Evolutionary conservation across 1,140 invertebrate genomes (phyloP).

Genomic region (Oncopeltus fasciatus): DNA sequence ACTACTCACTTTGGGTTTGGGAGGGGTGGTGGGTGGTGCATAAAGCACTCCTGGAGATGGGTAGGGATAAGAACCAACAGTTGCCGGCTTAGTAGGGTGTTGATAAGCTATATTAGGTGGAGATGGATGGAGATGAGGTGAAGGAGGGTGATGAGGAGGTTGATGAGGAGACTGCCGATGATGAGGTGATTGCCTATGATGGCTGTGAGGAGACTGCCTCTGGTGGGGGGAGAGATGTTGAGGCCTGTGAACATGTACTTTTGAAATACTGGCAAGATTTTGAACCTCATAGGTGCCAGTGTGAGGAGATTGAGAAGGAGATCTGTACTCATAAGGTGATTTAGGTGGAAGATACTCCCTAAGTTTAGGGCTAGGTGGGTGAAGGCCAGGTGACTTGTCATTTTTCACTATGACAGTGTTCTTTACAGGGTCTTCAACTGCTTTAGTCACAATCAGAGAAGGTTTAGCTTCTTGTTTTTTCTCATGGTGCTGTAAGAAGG

Average conservation of each 20-base stretch:
- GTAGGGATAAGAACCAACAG: constrained; percentile 26
- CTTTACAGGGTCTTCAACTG: constrained; percentile 43
- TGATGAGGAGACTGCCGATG: constrained; percentile 25
- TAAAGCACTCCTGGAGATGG: constrained; percentile 25
- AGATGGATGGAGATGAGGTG: constrained; percentile 19
- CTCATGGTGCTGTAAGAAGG: constrained; percentile 33
- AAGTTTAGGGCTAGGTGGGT: constrained; percentile 44
- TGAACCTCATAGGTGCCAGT: constrained; percentile 19
- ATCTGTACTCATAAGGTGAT: constrained; percentile 38
- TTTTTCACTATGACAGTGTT: constrained; percentile 66
- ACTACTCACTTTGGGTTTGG: constrained; percentile 60
- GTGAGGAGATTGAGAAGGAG: constrained; percentile 37
- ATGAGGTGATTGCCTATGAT: constrained; percentile 24
- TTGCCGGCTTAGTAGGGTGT: constrained; percentile 21
- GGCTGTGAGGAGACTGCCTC: constrained; percentile 22
- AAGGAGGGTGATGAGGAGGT: constrained; percentile 19
- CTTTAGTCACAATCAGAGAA: constrained; percentile 29
- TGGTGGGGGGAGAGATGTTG: constrained; percentile 27
- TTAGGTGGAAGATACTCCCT: constrained; percentile 38
- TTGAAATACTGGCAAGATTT: constrained; percentile 24
- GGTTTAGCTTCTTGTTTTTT: constrained; percentile 32
- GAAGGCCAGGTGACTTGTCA: constrained; percentile 42
- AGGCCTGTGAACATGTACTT: constrained; percentile 21
- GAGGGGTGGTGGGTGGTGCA: constrained; percentile 27
- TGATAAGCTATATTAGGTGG: constrained; percentile 21